A percentile compares a stretch with the other conserved stretches of the same genome.
Evolutionary conservation across 2,888 invertebrate genomes (phyloP).

Genomic region (Nomada fucata): DNA sequence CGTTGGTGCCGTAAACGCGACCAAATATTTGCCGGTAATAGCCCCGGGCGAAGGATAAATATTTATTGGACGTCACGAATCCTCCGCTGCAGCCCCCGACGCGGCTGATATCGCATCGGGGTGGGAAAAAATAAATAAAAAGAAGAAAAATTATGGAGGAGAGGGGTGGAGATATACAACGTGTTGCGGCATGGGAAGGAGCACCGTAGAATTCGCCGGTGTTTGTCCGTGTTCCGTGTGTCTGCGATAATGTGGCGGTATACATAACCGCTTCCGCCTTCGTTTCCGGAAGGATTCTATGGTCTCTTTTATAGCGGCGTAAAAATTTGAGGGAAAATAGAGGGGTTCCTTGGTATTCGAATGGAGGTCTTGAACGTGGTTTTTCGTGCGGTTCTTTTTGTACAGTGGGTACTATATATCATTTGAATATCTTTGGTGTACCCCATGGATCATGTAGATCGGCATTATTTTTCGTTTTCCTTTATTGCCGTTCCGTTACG

Average conservation of each 20-base stretch:
- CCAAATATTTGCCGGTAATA: constrained; percentile 75
- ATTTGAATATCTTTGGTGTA: not conserved
- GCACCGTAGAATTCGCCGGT: not conserved
- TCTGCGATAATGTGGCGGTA: constrained; percentile 25
- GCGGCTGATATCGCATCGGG: constrained; percentile 36
- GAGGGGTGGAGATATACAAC: constrained; percentile 6
- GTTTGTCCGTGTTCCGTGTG: constrained; percentile 21
- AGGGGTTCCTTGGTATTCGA: not conserved
- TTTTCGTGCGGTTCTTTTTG: not conserved
- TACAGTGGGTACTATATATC: not conserved
- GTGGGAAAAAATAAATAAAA: not conserved
- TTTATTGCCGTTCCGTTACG: too few relatives aligned
- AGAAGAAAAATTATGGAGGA: not conserved
- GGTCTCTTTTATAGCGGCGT: not conserved
- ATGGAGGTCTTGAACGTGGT: not conserved
- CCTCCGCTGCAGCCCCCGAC: constrained; percentile 42
- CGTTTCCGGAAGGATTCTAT: constrained; percentile 1
- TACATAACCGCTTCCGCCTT: constrained; percentile 28
- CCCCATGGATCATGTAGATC: too few relatives aligned
- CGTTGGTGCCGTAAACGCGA: constrained; percentile 69
- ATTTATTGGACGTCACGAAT: constrained; percentile 68
- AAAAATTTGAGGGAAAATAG: not conserved
- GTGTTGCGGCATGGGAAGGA: constrained; percentile 37
- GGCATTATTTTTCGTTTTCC: too few relatives aligned
- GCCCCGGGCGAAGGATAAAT: constrained; percentile 69